These are phyloP conservation scores for Rhadina sibilatrix DNA, from an alignment of 2,113 vertebrate species.

Conservation along the genomic window DNA sequence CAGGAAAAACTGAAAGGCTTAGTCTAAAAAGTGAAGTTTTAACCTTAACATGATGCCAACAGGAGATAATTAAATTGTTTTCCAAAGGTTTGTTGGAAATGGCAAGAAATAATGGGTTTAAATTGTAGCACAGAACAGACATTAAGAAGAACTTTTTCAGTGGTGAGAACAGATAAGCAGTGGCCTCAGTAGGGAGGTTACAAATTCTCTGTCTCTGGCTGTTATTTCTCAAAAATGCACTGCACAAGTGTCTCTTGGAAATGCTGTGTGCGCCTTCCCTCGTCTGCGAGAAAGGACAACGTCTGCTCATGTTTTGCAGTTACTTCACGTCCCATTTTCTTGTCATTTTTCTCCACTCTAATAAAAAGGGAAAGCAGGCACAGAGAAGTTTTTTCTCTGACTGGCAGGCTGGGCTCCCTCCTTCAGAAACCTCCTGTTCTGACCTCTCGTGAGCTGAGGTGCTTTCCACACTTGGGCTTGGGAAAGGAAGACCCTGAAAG, in stretches of 20 bases:
- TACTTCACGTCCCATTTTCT: not conserved
- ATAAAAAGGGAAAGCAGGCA: not conserved
- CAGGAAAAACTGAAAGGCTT: not conserved
- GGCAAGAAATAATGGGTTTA: not conserved
- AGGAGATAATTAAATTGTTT: not conserved
- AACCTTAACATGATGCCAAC: not conserved
- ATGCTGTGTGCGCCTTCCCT: not conserved
- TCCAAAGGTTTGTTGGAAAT: not conserved
- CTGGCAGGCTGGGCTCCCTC: not conserved
- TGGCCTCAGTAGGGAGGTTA: not conserved
- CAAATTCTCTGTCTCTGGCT: not conserved
- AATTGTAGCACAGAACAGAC: not conserved
- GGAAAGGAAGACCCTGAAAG: not conserved
- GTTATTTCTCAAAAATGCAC: not conserved
- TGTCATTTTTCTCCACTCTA: not conserved
- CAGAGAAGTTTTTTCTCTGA: not conserved
- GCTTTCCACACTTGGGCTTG: not conserved
- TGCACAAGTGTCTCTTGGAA: not conserved
- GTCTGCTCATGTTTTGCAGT: not conserved
- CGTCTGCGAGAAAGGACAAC: not conserved
- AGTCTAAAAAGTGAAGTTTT: not conserved
- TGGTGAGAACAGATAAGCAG: not conserved
- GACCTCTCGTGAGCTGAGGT: not conserved
- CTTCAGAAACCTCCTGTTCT: not conserved
- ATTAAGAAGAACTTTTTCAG: not conserved